Base-by-base conservation (phyloP, 2,888 invertebrate genomes). In the Rhingia campestris region DNA sequence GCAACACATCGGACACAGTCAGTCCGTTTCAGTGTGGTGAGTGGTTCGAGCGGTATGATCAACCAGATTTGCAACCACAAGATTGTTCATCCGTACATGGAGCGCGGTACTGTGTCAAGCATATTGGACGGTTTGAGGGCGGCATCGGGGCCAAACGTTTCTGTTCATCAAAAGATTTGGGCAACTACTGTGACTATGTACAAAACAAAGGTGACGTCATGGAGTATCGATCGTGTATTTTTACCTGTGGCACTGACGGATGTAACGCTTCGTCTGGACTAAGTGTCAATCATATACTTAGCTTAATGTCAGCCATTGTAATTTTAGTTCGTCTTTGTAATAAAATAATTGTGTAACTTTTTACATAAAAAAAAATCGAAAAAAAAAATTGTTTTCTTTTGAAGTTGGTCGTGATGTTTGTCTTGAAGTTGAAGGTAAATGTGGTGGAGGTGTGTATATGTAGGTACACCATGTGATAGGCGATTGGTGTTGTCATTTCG, bases 41-140 rank as follows among this genome's bases (percentile, higher is more conserved):
- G 90, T 95, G 93, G 93, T 92, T 96, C 89, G 93, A 94, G 76
- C 93, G 92, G 87, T 93, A 94, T 88, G 92, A 92, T 89, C 93
- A 93, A 87, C 92, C 93, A 88, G 94, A 94, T 89, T 93, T 97
- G 87, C 89, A 92, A 88, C 94, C 95, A 66, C 93, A 93, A 87
- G 93, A 95, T 88, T 98, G 98, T 91, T 94, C 95, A 86, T 92
- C 93, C 77, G 96, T 98, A 80, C 96, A 96, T 90, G 95, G 94
- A 86, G 97, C 98, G 12, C 94, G 95, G 88, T 98, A 95, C 91
- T 99, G 99, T 92, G 94, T 99, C 87, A 99, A 99, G 93, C 96
- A 97, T 89, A 95, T 97, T 80, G 98, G 98, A 86, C 94, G 98
- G 89, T 97, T 94, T 88, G 97, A 97, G 95, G 97, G 97, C 92